Evolutionary conservation across 1,140 invertebrate genomes (phyloP).

Genomic region (Xylocopa sonorina): DNA sequence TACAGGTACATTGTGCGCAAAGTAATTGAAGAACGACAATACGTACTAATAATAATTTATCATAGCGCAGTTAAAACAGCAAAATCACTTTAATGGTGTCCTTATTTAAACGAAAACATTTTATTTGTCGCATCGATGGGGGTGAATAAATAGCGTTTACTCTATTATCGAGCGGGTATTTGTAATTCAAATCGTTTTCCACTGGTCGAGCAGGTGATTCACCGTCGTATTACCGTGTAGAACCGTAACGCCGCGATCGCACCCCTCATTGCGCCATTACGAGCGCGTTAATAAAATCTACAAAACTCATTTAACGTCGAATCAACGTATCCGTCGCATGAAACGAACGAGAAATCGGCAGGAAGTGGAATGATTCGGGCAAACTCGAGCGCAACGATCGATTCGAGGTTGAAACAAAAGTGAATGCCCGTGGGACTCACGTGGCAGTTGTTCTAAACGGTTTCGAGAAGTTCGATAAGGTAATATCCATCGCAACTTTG

Average conservation of each 20-base stretch:
- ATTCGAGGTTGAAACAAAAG: neutral
- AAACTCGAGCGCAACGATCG: neutral
- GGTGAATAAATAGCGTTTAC: slow-evolving; percentile 70
- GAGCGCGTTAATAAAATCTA: slow-evolving; percentile 21
- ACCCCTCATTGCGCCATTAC: neutral
- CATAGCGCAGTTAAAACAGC: neutral
- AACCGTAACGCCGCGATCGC: slow-evolving; percentile 49
- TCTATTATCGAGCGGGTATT: slow-evolving; percentile 70
- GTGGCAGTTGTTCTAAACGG: no score
- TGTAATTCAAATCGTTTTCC: slow-evolving; percentile 70
- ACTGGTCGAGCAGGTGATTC: slow-evolving; percentile 64
- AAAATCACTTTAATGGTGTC: slow-evolving; percentile 45
- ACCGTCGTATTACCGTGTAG: slow-evolving; percentile 57
- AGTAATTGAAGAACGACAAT: no score
- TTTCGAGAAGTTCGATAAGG: no score
- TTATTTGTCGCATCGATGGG: slow-evolving; percentile 58
- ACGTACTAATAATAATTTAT: no score
- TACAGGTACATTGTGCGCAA: neutral
- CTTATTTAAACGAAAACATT: slow-evolving; percentile 33
- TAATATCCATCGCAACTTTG: no score
- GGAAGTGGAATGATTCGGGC: neutral
- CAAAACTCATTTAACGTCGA: slow-evolving; percentile 23
- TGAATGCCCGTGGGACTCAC: no score
- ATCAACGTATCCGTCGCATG: neutral
- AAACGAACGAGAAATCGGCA: neutral